These are phyloP conservation scores for Oreochromis aureus DNA, from an alignment of 2,113 vertebrate genomes.

Conservation along the genomic window DNA sequence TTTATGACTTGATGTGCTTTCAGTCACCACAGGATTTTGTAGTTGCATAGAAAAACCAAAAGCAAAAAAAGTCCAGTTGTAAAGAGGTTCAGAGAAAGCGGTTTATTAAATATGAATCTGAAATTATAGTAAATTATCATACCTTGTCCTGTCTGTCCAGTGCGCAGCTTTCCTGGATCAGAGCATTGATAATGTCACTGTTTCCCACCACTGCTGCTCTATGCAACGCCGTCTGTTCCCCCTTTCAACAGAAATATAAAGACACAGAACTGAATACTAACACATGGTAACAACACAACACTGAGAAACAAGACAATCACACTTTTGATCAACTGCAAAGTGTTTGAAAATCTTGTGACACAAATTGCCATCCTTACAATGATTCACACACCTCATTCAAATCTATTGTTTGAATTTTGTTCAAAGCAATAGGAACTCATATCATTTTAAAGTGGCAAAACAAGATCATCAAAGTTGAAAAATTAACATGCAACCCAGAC, in stretches of 20 bases:
- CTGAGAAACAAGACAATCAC: neutral
- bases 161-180: slow-evolving; percentile 90
- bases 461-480: neutral
- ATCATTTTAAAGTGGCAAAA: neutral
- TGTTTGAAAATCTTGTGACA: neutral
- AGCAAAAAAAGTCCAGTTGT: neutral
- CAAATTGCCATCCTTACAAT: neutral
- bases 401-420: neutral
- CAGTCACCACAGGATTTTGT: neutral
- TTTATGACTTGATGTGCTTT: neutral
- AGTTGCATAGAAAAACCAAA: neutral
- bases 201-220: slow-evolving; percentile 90
- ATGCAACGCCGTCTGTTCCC: slow-evolving; percentile 91
- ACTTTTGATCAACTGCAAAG: neutral
- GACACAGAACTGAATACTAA: neutral
- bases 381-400: neutral
- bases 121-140: neutral
- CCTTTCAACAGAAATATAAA: slow-evolving; percentile 66
- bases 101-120: neutral
- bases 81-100: neutral
- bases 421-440: neutral
- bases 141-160: slow-evolving; percentile 95
- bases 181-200: slow-evolving; percentile 79
- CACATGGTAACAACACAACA: neutral
- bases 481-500: neutral